These are phyloP conservation scores for Xestia c-nigrum DNA, from an alignment of 2,888 invertebrate genomes.

Conservation along the genomic window DNA sequence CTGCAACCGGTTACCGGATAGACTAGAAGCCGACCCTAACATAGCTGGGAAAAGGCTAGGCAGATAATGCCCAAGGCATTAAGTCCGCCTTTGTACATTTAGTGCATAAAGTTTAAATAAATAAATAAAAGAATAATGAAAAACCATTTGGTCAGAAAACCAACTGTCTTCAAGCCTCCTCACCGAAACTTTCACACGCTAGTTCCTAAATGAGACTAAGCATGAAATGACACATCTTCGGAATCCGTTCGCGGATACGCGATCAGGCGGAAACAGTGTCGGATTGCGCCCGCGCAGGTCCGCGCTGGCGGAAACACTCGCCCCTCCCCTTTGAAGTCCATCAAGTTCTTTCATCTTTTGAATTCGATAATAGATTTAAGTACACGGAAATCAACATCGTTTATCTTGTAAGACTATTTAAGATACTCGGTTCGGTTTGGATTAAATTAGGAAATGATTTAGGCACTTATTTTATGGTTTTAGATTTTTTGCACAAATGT, in stretches of 20 bases:
- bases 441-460: neutral
- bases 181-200: neutral
- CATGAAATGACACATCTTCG: conserved; percentile 21
- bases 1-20: no score
- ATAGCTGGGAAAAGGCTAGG: no score
- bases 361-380: conserved; percentile 32
- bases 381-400: conserved; percentile 38
- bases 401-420: conserved; percentile 20
- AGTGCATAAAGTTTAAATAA: no score
- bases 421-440: neutral
- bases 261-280: conserved; percentile 65
- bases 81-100: no score
- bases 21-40: no score
- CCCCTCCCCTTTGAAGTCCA: conserved; percentile 53
- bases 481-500: neutral
- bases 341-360: conserved; percentile 56
- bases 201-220: conserved; percentile 21
- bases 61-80: no score
- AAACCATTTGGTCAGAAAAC: neutral
- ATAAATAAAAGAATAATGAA: no score
- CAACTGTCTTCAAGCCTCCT: neutral
- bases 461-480: neutral
- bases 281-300: conserved; percentile 47
- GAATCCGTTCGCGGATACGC: conserved; percentile 34
- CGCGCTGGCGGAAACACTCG: conserved; percentile 54